Evolutionary conservation across 1,140 invertebrate species (phyloP), one percentile per base, ranked within the genome.

Genomic region (Rhyzopertha dominica): DNA sequence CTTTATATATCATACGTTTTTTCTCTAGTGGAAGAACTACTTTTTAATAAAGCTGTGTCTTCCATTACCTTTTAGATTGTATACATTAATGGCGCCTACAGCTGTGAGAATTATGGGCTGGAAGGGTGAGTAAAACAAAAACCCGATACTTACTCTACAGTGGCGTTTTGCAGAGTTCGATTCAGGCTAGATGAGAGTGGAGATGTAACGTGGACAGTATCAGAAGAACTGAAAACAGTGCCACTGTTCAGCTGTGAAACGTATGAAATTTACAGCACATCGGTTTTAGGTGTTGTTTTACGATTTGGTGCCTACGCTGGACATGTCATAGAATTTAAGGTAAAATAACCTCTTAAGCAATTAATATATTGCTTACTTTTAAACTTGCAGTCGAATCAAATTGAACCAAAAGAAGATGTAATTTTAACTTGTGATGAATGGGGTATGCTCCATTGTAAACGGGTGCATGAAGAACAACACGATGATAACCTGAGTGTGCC

Each of bases 201-300:
- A 16, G 80, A 82, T 66, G 78, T 82, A 2, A 74, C 69, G 3
- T 82, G 80, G 79, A 77, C 71, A 50, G 65, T 76, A n/a, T 60
- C 70, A 18, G 72, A 77, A 32, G 72, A 76, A 46, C 71, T 77
- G 23, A 74, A 78, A 60, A 59, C 65, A 17, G 71, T 79, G 51
- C 77, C 79, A 2, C 65, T 82, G 47, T 82, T 82, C 57, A 74
- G 71, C 50, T 81, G 80, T 68, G 78, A 82, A 59, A 82, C 78
- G 29, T 82, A 78, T 63, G 79, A 82, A 63, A 64, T 78, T 8
- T 64, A 67, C 32, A 52, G 47, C 12, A 67, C 55, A 18, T 56
- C 60, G 10, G 54, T 56, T 19, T 26, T 53, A 9, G 62, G 65
- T 45, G 63, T 69, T 3, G 62, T 69, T 32, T 62, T 77, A 24